These are phyloP conservation scores for Marasmarcha lunaedactyla DNA, from an alignment of 2,888 invertebrate species.

Conservation along the genomic window DNA sequence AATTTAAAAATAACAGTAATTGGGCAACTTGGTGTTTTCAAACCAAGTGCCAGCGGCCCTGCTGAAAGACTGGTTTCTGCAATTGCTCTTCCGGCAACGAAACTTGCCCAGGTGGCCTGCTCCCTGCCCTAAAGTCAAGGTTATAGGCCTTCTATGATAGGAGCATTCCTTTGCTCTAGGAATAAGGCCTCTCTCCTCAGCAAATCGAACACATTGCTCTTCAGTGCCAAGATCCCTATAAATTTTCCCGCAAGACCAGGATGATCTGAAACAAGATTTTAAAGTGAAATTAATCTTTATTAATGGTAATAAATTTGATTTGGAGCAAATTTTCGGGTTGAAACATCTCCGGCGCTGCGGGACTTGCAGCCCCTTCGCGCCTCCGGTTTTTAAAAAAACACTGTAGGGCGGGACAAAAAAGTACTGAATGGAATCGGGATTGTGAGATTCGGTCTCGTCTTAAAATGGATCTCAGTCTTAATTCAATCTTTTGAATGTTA, in stretches of 20 bases:
- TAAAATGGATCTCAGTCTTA: too few relatives aligned
- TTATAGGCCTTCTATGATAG: background rate
- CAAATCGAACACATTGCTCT: conserved; percentile 3
- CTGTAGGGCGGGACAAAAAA: too few relatives aligned
- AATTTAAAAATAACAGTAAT: conserved; percentile 1
- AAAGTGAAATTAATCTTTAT: background rate
- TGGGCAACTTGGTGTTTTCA: conserved; percentile 1
- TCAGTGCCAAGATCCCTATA: background rate
- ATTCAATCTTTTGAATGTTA: too few relatives aligned
- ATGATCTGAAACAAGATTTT: background rate
- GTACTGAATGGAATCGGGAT: too few relatives aligned
- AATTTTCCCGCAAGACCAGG: conserved; percentile 2
- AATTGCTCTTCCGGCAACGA: conserved; percentile 2
- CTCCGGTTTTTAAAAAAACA: too few relatives aligned
- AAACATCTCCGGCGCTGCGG: too few relatives aligned
- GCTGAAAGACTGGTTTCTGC: background rate
- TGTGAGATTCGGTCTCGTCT: too few relatives aligned
- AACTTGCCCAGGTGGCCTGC: background rate
- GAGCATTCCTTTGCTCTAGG: background rate
- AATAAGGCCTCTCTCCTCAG: conserved; percentile 2
- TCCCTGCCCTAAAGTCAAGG: background rate
- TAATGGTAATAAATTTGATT: too few relatives aligned
- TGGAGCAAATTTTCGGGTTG: too few relatives aligned
- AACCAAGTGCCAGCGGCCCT: conserved; percentile 3
- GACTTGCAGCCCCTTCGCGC: too few relatives aligned